Evolutionary conservation across 1,140 invertebrate species (phyloP).

Genomic region (Cyphomyrmex costatus): DNA sequence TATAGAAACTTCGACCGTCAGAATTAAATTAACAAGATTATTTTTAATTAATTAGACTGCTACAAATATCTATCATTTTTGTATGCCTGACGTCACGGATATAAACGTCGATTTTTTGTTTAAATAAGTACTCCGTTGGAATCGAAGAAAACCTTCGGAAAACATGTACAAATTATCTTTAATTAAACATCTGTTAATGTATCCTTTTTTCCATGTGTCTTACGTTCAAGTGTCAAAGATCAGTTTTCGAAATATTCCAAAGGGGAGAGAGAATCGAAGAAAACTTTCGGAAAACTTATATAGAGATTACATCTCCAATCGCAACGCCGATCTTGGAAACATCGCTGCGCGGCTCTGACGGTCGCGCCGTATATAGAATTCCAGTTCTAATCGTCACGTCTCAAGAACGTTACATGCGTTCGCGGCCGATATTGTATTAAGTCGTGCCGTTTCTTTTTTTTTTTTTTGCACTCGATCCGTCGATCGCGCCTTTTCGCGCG

Average conservation of each 20-base stretch:
- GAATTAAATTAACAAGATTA: too few relatives aligned
- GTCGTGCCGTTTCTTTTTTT: not conserved
- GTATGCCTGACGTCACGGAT: too few relatives aligned
- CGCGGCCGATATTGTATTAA: conserved; percentile 16
- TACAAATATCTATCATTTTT: too few relatives aligned
- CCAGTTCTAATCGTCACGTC: conserved; percentile 32
- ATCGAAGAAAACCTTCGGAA: too few relatives aligned
- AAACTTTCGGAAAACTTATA: not conserved
- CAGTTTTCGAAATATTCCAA: not conserved
- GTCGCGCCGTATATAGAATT: conserved; percentile 28
- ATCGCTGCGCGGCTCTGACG: not conserved
- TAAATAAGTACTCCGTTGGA: too few relatives aligned
- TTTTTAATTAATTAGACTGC: too few relatives aligned
- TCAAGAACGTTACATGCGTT: conserved; percentile 7
- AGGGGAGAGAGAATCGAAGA: too few relatives aligned
- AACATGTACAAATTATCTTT: too few relatives aligned
- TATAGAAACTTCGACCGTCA: too few relatives aligned
- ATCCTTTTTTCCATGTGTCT: not conserved
- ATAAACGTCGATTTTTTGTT: too few relatives aligned
- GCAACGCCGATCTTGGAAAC: not conserved
- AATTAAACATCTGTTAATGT: too few relatives aligned
- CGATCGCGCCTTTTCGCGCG: not conserved
- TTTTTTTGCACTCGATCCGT: not conserved
- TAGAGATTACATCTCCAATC: not conserved
- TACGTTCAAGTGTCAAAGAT: not conserved